These are phyloP conservation scores for Zaprionus ghesquierei DNA, from an alignment of 1,140 invertebrate genomes.

Conservation along the genomic window DNA sequence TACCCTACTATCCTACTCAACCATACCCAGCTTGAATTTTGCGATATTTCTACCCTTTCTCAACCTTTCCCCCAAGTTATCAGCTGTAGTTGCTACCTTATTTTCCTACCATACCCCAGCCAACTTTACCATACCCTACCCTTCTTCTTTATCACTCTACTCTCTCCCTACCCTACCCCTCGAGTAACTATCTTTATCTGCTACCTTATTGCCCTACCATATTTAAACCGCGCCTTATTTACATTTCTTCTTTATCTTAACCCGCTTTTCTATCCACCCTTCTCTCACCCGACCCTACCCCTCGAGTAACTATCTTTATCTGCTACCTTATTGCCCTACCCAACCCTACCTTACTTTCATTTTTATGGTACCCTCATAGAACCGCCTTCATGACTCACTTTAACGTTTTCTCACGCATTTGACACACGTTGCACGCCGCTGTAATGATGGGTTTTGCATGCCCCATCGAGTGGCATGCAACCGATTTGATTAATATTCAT, in stretches of 20 bases:
- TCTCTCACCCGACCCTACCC: background rate
- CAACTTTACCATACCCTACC: no score
- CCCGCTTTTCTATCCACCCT: background rate
- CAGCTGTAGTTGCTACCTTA: no score
- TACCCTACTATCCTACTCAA: background rate
- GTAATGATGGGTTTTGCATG: conserved; percentile 60
- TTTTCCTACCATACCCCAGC: no score
- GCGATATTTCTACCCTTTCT: no score
- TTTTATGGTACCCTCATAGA: background rate
- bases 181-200: background rate
- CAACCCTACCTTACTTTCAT: background rate
- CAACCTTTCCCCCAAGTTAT: no score
- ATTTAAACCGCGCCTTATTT: no score
- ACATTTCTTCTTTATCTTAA: background rate
- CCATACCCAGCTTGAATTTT: no score
- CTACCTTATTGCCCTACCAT: background rate
- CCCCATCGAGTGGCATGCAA: conserved; percentile 33
- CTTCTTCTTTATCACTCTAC: no score
- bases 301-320: background rate
- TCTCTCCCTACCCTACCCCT: no score
- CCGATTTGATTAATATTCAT: conserved; percentile 25
- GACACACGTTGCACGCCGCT: conserved; percentile 37
- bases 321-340: background rate
- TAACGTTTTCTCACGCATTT: conserved; percentile 58
- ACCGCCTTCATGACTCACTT: conserved; percentile 40